phyloP scores from a whole-genome alignment of 1,140 invertebrate species.

The Paracyclopina nana region DNA sequence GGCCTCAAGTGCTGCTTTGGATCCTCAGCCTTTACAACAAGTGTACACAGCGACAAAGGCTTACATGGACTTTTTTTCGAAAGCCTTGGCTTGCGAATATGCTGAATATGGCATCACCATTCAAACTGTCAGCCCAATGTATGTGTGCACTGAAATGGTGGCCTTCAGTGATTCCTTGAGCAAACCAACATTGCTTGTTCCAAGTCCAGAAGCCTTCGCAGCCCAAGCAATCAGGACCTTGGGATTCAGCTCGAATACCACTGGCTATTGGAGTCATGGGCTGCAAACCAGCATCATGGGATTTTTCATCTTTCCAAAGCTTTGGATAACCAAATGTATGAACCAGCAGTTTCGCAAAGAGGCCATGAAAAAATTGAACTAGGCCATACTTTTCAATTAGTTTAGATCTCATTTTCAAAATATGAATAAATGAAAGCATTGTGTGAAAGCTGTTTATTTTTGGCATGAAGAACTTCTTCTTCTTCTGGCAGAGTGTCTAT shows the following conservation, averaged over 20 bases:
- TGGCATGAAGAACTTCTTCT: too few species aligned
- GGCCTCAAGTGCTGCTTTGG: slow-evolving; percentile 29
- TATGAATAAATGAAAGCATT: too few species aligned
- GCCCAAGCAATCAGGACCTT: not conserved
- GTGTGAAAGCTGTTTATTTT: too few species aligned
- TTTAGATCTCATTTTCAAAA: too few species aligned
- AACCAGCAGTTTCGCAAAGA: too few species aligned
- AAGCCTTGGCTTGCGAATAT: slow-evolving; percentile 30
- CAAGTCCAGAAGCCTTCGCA: slow-evolving; percentile 2
- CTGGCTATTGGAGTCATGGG: too few species aligned
- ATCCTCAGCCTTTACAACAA: slow-evolving; percentile 32
- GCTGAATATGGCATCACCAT: slow-evolving; percentile 28
- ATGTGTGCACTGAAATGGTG: slow-evolving; percentile 30
- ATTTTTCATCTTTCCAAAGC: too few species aligned
- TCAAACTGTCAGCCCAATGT: slow-evolving; percentile 32
- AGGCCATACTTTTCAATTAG: too few species aligned
- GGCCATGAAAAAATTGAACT: too few species aligned
- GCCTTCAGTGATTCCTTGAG: slow-evolving; percentile 19
- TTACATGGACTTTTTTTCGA: slow-evolving; percentile 28
- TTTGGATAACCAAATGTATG: too few species aligned
- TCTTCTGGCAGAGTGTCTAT: too few species aligned
- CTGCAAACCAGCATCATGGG: too few species aligned
- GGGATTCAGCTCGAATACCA: slow-evolving; percentile 5
- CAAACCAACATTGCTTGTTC: not conserved
- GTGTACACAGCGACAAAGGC: slow-evolving; percentile 32